Evolutionary conservation across 2,113 vertebrate genomes (phyloP).

Genomic region (Epinephelus cyanopodus): DNA sequence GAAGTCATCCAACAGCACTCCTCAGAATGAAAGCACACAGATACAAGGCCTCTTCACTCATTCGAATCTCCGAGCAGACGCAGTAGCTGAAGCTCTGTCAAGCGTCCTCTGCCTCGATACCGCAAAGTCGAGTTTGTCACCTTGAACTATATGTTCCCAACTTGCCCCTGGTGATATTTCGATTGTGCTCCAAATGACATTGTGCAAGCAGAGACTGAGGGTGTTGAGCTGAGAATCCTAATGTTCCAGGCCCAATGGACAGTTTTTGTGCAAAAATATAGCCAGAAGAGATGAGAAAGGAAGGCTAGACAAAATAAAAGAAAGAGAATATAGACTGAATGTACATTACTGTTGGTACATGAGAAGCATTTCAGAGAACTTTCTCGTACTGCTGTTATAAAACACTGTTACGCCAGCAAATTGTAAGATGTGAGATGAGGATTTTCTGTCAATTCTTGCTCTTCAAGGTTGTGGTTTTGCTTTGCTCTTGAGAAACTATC

Average conservation of each 20-base stretch:
- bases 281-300: not conserved
- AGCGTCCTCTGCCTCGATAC: not conserved
- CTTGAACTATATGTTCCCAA: conserved; percentile 43
- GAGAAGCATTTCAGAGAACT: too few species aligned
- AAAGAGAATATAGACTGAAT: too few species aligned
- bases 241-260: not conserved
- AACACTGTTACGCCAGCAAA: too few species aligned
- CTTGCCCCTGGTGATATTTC: conserved; percentile 41
- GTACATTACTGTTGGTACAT: too few species aligned
- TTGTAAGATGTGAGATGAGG: too few species aligned
- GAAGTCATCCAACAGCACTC: conserved; percentile 42
- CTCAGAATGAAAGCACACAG: conserved; percentile 39
- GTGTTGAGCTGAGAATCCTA: conserved; percentile 15
- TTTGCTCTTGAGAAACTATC: not conserved
- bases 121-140: conserved; percentile 37
- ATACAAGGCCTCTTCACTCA: conserved; percentile 11
- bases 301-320: too few species aligned
- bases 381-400: too few species aligned
- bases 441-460: not conserved
- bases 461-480: not conserved
- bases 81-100: conserved; percentile 1
- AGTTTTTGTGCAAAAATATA: not conserved
- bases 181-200: conserved; percentile 35
- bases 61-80: not conserved
- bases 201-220: conserved; percentile 16